A percentile compares a stretch with the other conserved stretches of the same genome.
Conservation (phyloP, 2,888 invertebrate genomes). For the Labia minor region DNA sequence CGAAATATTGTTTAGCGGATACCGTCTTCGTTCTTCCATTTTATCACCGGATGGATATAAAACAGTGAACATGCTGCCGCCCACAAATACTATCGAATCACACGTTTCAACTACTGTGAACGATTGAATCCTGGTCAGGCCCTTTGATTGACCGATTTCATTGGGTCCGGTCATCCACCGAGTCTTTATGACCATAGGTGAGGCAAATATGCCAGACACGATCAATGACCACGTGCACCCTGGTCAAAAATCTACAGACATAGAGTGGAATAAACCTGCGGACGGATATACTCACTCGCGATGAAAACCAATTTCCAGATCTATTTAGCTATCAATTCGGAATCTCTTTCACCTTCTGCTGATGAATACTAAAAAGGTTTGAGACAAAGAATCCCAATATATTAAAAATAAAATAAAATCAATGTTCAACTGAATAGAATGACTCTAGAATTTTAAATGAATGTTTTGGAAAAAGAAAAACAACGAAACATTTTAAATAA, state of each 20-base stretch:
- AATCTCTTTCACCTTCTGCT: background rate
- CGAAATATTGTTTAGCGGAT: background rate
- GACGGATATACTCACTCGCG: background rate
- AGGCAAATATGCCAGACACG: background rate
- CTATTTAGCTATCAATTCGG: background rate
- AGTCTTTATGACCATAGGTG: background rate
- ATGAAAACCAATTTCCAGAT: background rate
- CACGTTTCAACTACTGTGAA: background rate
- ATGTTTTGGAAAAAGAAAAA: no score
- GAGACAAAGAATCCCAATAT: background rate
- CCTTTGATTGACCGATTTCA: no score
- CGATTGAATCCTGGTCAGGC: no score
- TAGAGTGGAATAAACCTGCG: background rate
- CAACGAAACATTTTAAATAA: no score
- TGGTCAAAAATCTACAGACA: background rate
- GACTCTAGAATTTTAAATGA: no score
- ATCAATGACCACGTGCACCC: background rate
- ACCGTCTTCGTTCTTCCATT: background rate
- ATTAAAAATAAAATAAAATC: no score
- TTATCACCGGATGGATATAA: slow-evolving; percentile 5
- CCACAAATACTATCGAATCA: background rate
- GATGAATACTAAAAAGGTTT: background rate
- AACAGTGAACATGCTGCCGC: background rate
- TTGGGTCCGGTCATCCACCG: no score
- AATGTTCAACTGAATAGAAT: no score